Evolutionary conservation across 2,113 vertebrate genomes (phyloP).

Genomic region (Puntigrus tetrazona): DNA sequence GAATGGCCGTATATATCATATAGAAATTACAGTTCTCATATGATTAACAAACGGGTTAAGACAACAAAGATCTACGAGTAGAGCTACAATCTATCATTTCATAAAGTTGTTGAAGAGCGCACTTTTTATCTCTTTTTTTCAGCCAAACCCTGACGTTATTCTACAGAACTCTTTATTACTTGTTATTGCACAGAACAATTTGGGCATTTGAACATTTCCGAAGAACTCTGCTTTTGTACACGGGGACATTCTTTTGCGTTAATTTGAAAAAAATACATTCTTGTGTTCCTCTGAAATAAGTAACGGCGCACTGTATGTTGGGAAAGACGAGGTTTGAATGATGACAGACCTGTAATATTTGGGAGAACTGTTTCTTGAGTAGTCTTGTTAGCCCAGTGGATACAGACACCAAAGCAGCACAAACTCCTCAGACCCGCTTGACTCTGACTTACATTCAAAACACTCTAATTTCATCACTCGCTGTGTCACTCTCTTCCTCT

Average conservation of each 20-base stretch:
- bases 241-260: not conserved
- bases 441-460: slow-evolving; percentile 6
- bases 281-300: not conserved
- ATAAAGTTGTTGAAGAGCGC: not conserved
- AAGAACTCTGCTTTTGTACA: not conserved
- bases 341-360: not conserved
- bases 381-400: not conserved
- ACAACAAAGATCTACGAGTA: not conserved
- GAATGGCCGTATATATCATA: not conserved
- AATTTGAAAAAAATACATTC: not conserved
- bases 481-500: not conserved
- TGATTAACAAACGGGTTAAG: not conserved
- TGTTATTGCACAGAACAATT: not conserved
- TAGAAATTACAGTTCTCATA: not conserved
- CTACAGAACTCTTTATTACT: not conserved
- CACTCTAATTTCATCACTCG: slow-evolving; percentile 5
- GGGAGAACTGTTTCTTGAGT: not conserved
- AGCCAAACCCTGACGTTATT: not conserved
- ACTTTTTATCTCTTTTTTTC: not conserved
- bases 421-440: not conserved
- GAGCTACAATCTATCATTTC: no score
- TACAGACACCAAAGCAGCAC: not conserved
- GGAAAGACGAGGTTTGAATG: not conserved
- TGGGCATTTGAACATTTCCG: not conserved
- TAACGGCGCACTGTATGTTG: not conserved